phyloP scores from a whole-genome alignment of 2,797 vertebrate genomes.

The Lepilemur ruficaudatus region DNA sequence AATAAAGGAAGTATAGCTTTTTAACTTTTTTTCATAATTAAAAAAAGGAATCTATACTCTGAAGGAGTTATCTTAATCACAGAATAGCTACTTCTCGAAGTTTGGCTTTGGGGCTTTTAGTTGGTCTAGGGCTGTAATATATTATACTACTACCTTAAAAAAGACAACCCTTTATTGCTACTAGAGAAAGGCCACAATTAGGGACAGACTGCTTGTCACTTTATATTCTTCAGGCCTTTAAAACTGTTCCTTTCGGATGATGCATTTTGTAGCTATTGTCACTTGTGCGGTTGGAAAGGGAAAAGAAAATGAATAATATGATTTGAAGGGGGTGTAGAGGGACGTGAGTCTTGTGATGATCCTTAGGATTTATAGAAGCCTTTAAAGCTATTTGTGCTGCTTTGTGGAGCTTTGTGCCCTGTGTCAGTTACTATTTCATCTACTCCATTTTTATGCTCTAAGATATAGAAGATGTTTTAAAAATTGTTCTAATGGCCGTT shows the following conservation, averaged over 20 bases:
- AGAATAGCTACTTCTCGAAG: background rate
- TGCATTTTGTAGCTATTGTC: background rate
- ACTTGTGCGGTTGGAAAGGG: background rate
- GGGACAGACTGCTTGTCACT: background rate
- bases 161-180: rapidly evolving
- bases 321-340: background rate
- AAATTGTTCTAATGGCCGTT: slow-evolving; percentile 14
- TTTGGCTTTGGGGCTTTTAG: background rate
- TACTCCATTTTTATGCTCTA: background rate
- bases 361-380: slow-evolving; percentile 26
- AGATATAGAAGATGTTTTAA: slow-evolving; percentile 9
- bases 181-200: background rate
- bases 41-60: background rate
- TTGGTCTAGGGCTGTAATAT: background rate
- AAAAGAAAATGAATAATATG: background rate
- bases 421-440: background rate
- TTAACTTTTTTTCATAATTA: background rate
- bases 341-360: slow-evolving; percentile 14
- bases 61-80: background rate
- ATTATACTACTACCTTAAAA: background rate
- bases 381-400: slow-evolving; percentile 30
- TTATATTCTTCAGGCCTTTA: background rate
- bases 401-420: background rate
- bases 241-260: background rate
- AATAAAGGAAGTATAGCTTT: background rate